A percentile compares a stretch with the other conserved stretches of the same genome.
phyloP scores from a whole-genome alignment of 2,888 invertebrate genomes.

The Xestobium rufovillosum region DNA sequence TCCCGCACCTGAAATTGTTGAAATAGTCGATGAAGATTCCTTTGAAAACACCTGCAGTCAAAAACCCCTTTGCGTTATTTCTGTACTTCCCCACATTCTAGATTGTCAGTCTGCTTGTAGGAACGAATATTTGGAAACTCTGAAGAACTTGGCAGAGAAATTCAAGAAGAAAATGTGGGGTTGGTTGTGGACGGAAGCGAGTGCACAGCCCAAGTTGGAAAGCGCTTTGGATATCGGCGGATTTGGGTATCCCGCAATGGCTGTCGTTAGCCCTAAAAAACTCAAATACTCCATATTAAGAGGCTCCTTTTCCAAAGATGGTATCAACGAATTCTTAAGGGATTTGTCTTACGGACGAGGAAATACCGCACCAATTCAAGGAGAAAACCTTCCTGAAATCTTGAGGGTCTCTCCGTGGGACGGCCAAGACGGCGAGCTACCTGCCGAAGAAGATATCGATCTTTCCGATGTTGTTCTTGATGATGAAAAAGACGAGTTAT shows the following conservation, averaged over 20 bases:
- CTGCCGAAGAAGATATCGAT: slow-evolving; percentile 83
- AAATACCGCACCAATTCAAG: slow-evolving; percentile 79
- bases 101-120: slow-evolving; percentile 93
- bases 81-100: slow-evolving; percentile 89
- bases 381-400: slow-evolving; percentile 71
- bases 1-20: slow-evolving; percentile 77
- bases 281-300: slow-evolving; percentile 90
- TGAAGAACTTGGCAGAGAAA: slow-evolving; percentile 74
- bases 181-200: slow-evolving; percentile 95
- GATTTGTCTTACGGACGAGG: slow-evolving; percentile 91
- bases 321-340: slow-evolving; percentile 91
- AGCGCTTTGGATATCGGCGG: slow-evolving; percentile 89
- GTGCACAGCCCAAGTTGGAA: slow-evolving; percentile 76
- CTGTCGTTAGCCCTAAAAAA: slow-evolving; percentile 92
- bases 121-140: slow-evolving; percentile 70
- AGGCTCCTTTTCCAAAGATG: slow-evolving; percentile 90
- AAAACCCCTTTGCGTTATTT: slow-evolving; percentile 84
- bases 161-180: slow-evolving; percentile 95
- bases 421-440: slow-evolving; percentile 85
- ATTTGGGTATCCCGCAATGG: slow-evolving; percentile 98
- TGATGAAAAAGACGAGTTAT: slow-evolving; percentile 74
- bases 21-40: slow-evolving; percentile 49
- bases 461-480: slow-evolving; percentile 80
- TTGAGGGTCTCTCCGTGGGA: slow-evolving; percentile 75
- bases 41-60: slow-evolving; percentile 75